phyloP scores from a whole-genome alignment of 2,113 vertebrate species.

The Typhlomys cinereus region DNA sequence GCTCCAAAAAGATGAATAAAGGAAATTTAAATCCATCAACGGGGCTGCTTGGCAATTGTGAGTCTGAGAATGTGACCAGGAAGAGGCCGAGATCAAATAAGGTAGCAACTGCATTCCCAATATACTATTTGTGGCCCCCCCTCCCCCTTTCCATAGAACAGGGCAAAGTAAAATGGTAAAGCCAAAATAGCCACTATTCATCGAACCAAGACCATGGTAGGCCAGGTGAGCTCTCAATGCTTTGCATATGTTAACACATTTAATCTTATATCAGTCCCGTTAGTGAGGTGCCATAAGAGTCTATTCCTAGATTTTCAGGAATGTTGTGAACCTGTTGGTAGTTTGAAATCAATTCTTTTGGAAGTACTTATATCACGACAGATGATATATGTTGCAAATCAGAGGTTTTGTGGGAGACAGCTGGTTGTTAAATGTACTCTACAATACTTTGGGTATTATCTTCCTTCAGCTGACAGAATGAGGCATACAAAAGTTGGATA shows the following conservation, averaged over 20 bases:
- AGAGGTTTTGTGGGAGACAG: neutral
- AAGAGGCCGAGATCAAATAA: slow-evolving; percentile 43
- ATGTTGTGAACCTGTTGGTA: slow-evolving; percentile 5
- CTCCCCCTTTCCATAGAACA: slow-evolving; percentile 40
- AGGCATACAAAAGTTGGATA: neutral
- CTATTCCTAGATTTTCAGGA: slow-evolving; percentile 33
- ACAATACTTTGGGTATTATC: neutral
- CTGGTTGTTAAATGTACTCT: neutral
- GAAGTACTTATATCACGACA: neutral
- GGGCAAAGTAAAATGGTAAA: slow-evolving; percentile 9
- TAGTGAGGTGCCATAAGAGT: neutral
- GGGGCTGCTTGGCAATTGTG: slow-evolving; percentile 34
- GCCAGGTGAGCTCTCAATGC: neutral
- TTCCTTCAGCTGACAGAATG: neutral
- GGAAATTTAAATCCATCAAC: slow-evolving; percentile 55
- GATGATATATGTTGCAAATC: neutral
- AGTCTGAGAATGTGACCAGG: slow-evolving; percentile 37
- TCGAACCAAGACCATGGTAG: neutral
- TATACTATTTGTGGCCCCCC: slow-evolving; percentile 32
- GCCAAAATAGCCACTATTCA: slow-evolving; percentile 52
- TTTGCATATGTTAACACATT: slow-evolving; percentile 39
- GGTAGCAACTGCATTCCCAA: slow-evolving; percentile 47
- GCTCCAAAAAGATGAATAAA: slow-evolving; percentile 59
- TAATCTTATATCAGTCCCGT: neutral
- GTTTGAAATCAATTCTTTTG: slow-evolving; percentile 15